A percentile compares a stretch with the other conserved stretches of the same genome.
Evolutionary conservation across 2,113 vertebrate genomes (phyloP).

Genomic region (Eolophus roseicapilla): DNA sequence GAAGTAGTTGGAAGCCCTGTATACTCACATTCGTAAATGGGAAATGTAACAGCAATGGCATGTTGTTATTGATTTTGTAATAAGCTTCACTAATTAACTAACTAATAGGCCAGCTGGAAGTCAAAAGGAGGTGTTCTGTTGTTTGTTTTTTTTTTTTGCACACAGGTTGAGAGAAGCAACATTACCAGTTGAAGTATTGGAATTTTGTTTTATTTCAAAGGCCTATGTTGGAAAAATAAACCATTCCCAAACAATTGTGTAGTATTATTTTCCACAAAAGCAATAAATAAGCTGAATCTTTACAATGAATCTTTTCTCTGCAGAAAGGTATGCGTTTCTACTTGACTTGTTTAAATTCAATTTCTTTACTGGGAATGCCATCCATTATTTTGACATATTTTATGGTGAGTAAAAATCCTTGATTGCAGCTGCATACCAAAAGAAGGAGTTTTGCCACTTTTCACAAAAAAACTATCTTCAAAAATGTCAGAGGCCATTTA

Average conservation of each 20-base stretch:
- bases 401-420: slow-evolving; percentile 12
- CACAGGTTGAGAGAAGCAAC: background rate
- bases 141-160: background rate
- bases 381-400: slow-evolving; percentile 47
- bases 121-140: background rate
- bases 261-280: background rate
- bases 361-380: slow-evolving; percentile 38
- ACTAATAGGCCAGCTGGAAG: slow-evolving; percentile 8
- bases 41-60: background rate
- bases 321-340: slow-evolving; percentile 15
- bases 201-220: slow-evolving; percentile 24
- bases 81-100: slow-evolving; percentile 42
- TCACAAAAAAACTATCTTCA: background rate
- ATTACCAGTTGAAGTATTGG: background rate
- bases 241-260: background rate
- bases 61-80: slow-evolving; percentile 24
- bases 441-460: background rate
- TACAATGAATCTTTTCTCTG: background rate
- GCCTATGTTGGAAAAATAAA: background rate
- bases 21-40: background rate
- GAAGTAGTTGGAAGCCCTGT: background rate
- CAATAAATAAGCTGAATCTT: slow-evolving; percentile 43
- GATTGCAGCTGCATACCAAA: background rate
- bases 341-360: slow-evolving; percentile 54
- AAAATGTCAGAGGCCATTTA: slow-evolving; percentile 16